Evolutionary conservation across 1,140 invertebrate species (phyloP).

Genomic region (Cydia strobilella): DNA sequence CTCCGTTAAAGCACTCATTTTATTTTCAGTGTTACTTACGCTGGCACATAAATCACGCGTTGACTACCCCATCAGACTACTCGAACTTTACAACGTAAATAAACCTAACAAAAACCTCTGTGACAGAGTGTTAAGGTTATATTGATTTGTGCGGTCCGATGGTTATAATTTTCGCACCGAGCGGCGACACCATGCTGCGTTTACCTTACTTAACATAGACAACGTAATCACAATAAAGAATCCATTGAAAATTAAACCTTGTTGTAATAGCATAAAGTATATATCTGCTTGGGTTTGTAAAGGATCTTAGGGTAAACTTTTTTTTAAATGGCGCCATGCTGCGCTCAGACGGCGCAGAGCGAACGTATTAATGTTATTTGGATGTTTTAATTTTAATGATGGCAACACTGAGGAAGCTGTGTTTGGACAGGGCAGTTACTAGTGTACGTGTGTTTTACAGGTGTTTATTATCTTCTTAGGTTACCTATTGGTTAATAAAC

Average conservation of each 20-base stretch:
- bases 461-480: not conserved
- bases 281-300: not conserved
- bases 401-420: slow-evolving; percentile 25
- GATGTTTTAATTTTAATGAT: slow-evolving; percentile 33
- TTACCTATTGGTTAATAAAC: not conserved
- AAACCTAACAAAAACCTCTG: slow-evolving; percentile 41
- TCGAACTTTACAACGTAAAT: slow-evolving; percentile 31
- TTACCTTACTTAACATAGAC: not conserved
- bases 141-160: slow-evolving; percentile 55
- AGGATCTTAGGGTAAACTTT: not conserved
- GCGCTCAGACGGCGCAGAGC: not conserved
- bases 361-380: slow-evolving; percentile 32
- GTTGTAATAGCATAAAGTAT: not conserved
- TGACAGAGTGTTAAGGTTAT: slow-evolving; percentile 32
- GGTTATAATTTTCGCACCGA: slow-evolving; percentile 70
- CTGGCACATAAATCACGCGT: not conserved
- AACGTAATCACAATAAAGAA: not conserved
- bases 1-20: not conserved
- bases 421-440: slow-evolving; percentile 23
- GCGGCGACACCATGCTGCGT: slow-evolving; percentile 54
- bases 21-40: not conserved
- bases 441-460: slow-evolving; percentile 5
- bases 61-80: slow-evolving; percentile 6
- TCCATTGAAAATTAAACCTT: not conserved
- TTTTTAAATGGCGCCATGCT: slow-evolving; percentile 1